Evolutionary conservation across 2,113 vertebrate species (phyloP).

Genomic region (human (Homo sapiens)): DNA sequence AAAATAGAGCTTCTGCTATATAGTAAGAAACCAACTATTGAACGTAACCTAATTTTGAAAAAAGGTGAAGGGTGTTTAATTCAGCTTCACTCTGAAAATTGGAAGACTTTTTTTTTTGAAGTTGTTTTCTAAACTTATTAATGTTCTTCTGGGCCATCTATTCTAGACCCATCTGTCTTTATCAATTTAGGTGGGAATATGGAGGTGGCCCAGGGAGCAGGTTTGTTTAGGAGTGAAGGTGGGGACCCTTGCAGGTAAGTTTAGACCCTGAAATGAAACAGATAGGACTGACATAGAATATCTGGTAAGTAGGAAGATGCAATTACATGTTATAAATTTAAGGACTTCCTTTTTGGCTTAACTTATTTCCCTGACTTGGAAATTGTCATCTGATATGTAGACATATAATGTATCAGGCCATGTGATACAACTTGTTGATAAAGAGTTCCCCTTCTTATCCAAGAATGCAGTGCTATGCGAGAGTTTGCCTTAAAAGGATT

Average conservation of each 20-base stretch:
- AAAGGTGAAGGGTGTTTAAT: neutral
- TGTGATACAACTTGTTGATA: neutral
- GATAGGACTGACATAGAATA: neutral
- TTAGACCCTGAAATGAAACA: neutral
- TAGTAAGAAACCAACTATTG: neutral
- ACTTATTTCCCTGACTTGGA: neutral
- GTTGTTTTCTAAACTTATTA: constrained; percentile 3
- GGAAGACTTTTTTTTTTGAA: neutral
- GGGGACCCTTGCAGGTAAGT: neutral
- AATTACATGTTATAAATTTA: neutral
- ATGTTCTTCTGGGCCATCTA: neutral
- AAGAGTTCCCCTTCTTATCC: neutral
- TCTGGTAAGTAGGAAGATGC: neutral
- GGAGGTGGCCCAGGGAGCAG: neutral
- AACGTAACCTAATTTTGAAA: neutral
- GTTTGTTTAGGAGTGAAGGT: neutral
- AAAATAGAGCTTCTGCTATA: neutral
- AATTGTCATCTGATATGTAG: neutral
- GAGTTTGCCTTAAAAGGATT: neutral
- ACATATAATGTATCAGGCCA: neutral
- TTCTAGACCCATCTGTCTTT: neutral
- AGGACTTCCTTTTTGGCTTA: neutral
- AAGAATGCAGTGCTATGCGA: neutral
- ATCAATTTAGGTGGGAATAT: neutral
- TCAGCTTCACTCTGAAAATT: constrained; percentile 15